A percentile compares a stretch with the other conserved stretches of the same genome.
Evolutionary conservation across 2,888 invertebrate genomes (phyloP).

Genomic region (Troides aeacus): DNA sequence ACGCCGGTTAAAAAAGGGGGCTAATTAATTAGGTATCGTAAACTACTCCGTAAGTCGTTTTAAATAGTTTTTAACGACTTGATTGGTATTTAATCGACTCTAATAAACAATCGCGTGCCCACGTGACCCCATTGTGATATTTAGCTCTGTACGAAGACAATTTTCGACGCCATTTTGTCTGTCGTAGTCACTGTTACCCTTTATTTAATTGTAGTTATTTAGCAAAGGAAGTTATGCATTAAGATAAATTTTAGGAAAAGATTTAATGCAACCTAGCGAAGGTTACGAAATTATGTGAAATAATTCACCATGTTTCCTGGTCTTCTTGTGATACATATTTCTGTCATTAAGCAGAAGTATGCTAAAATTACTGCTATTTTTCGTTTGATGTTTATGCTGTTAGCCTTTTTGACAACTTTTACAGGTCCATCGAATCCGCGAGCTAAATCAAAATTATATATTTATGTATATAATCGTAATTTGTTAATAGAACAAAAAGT

Average conservation of each 20-base stretch:
- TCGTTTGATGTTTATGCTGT: too few species aligned
- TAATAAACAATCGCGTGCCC: conserved; percentile 42
- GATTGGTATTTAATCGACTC: conserved; percentile 41
- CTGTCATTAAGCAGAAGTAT: too few species aligned
- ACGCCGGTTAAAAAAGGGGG: background rate
- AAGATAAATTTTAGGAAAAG: background rate
- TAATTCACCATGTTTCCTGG: background rate
- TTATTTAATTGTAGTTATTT: conserved; percentile 6
- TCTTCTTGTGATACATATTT: too few species aligned
- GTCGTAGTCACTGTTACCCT: background rate
- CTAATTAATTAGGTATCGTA: background rate
- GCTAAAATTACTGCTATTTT: too few species aligned
- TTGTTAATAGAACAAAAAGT: too few species aligned
- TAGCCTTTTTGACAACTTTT: too few species aligned
- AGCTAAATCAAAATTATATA: too few species aligned
- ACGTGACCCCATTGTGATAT: conserved; percentile 41
- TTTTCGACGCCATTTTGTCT: conserved; percentile 5
- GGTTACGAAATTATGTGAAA: background rate
- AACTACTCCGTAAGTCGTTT: conserved; percentile 11
- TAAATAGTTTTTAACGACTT: conserved; percentile 30
- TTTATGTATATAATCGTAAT: too few species aligned
- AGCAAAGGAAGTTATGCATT: background rate
- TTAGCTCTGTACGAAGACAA: conserved; percentile 1
- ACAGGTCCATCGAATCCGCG: too few species aligned
- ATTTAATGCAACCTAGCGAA: background rate